A percentile compares a stretch with the other conserved stretches of the same genome.
Conservation (phyloP, 2,113 vertebrate genomes). For the Polypterus senegalus region DNA sequence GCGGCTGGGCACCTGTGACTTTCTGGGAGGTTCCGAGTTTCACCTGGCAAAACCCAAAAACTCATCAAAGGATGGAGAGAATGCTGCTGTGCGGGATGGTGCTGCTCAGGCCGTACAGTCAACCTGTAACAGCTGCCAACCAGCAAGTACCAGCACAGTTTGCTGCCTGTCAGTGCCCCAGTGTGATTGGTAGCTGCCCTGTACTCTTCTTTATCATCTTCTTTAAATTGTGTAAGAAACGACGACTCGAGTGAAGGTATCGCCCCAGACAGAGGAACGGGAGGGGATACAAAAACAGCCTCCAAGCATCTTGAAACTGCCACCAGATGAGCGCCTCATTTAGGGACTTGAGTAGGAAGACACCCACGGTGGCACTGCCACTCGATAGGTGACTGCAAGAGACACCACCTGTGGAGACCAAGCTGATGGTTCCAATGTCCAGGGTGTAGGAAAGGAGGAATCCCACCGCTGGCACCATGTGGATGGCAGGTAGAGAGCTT, state of each 20-base stretch:
- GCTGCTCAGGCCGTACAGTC: too few relatives aligned
- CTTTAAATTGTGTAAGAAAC: conserved; percentile 54
- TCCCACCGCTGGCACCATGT: too few relatives aligned
- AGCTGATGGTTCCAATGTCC: too few relatives aligned
- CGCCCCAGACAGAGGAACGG: conserved; percentile 66
- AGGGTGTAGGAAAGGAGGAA: neutral
- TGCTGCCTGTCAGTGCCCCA: conserved; percentile 65
- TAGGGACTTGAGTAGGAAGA: conserved; percentile 16
- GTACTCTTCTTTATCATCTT: conserved; percentile 44
- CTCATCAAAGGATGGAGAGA: too few relatives aligned
- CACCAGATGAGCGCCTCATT: conserved; percentile 75
- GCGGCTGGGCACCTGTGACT: too few relatives aligned
- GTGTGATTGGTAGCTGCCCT: conserved; percentile 44
- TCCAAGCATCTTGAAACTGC: conserved; percentile 57
- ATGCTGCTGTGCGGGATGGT: too few relatives aligned
- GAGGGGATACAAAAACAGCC: conserved; percentile 43
- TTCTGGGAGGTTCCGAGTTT: too few relatives aligned
- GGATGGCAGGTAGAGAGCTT: too few relatives aligned
- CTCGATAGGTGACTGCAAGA: neutral
- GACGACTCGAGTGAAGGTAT: conserved; percentile 65
- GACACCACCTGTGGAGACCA: too few relatives aligned
- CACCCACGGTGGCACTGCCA: neutral
- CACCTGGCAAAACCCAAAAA: too few relatives aligned
- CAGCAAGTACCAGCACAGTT: too few relatives aligned
- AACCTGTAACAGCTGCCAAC: too few relatives aligned